Evolutionary conservation across 2,113 vertebrate species (phyloP).

Genomic region (Eulemur macaco): DNA sequence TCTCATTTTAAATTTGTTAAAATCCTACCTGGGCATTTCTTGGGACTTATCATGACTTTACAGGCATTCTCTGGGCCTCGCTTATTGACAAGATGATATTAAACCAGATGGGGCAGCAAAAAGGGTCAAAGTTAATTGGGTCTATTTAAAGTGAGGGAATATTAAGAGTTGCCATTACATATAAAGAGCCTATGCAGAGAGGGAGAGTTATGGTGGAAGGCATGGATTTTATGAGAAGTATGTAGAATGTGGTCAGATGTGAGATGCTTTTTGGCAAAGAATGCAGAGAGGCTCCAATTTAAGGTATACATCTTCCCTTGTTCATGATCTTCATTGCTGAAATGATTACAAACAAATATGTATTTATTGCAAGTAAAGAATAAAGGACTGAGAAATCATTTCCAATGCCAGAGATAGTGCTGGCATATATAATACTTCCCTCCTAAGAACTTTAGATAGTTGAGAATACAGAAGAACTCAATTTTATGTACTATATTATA

Average conservation of each 20-base stretch:
- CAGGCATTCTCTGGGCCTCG: not conserved
- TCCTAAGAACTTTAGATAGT: not conserved
- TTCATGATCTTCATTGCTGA: not conserved
- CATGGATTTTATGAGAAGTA: not conserved
- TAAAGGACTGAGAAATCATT: slow-evolving; percentile 1
- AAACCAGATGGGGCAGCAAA: not conserved
- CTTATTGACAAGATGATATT: slow-evolving; percentile 11
- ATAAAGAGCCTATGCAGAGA: not conserved
- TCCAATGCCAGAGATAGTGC: not conserved
- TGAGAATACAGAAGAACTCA: slow-evolving; percentile 13
- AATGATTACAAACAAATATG: not conserved
- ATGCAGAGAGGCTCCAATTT: not conserved
- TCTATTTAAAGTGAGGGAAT: slow-evolving; percentile 11
- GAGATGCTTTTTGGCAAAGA: not conserved
- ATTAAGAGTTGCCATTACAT: not conserved
- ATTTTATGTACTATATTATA: not conserved
- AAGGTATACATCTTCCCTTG: not conserved
- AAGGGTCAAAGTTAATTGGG: not conserved
- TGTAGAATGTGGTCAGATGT: not conserved
- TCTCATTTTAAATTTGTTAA: slow-evolving; percentile 48
- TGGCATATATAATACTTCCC: not conserved
- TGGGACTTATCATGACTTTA: not conserved
- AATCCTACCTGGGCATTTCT: not conserved
- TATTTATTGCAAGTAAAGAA: slow-evolving; percentile 30
- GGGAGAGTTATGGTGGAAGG: not conserved